Evolutionary conservation across 1,140 invertebrate genomes (phyloP).

Genomic region (Magallana ariakensis): DNA sequence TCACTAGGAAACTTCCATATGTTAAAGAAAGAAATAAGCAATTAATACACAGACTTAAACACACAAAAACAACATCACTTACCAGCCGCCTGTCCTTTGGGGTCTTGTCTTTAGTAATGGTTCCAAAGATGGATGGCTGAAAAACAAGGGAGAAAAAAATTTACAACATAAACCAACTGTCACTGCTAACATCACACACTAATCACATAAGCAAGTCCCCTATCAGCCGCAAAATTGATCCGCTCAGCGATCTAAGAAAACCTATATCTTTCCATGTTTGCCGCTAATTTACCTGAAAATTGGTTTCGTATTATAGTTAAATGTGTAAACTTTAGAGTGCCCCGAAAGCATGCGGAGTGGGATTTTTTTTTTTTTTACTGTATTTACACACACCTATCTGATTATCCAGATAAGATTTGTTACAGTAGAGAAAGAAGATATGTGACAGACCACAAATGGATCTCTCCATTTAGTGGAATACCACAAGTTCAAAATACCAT

Average conservation of each 20-base stretch:
- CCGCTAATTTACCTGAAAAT: slow-evolving; percentile 28
- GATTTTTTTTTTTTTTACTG: background rate
- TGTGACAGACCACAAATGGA: slow-evolving; percentile 22
- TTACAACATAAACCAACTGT: background rate
- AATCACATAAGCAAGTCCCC: background rate
- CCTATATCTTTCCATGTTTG: slow-evolving; percentile 1
- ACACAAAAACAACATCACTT: slow-evolving; percentile 41
- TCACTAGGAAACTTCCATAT: too few species aligned
- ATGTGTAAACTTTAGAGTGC: slow-evolving; percentile 1
- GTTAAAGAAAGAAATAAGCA: too few species aligned
- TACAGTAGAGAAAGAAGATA: slow-evolving; percentile 13
- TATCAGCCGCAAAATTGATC: background rate
- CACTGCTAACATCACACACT: background rate
- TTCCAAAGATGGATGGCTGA: slow-evolving; percentile 70
- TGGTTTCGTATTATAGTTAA: slow-evolving; percentile 17
- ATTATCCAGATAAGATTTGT: slow-evolving; percentile 23
- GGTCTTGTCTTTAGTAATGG: slow-evolving; percentile 61
- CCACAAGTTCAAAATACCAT: slow-evolving; percentile 8
- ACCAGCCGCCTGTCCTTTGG: slow-evolving; percentile 63
- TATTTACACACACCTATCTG: slow-evolving; percentile 26
- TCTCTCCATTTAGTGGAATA: background rate
- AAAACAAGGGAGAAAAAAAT: slow-evolving; percentile 52
- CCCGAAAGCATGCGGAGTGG: background rate
- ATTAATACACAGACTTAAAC: too few species aligned
- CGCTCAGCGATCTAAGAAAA: background rate